phyloP scores from a whole-genome alignment of 2,113 vertebrate genomes.

The Nothoprocta perdicaria region DNA sequence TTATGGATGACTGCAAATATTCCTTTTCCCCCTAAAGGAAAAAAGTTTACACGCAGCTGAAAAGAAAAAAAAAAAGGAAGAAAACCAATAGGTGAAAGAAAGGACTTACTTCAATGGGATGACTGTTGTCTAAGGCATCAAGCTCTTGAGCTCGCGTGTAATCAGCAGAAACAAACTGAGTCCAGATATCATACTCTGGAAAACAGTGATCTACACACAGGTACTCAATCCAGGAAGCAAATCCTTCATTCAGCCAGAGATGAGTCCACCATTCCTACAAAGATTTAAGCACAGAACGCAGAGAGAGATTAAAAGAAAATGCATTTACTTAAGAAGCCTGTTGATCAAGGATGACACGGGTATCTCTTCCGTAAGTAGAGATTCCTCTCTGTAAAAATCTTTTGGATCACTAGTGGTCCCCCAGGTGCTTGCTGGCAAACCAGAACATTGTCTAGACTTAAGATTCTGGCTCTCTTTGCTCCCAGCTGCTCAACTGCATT shows the following conservation, averaged over 20 bases:
- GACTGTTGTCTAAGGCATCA: constrained; percentile 97
- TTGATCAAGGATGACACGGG: not conserved
- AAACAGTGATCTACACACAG: constrained; percentile 98
- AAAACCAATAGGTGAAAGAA: not conserved
- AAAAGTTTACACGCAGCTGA: not conserved
- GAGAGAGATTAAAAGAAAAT: not conserved
- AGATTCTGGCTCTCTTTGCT: not conserved
- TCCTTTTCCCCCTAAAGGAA: not conserved
- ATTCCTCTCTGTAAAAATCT: not conserved
- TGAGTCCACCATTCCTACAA: constrained; percentile 99
- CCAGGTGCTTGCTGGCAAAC: not conserved
- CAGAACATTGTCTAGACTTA: not conserved
- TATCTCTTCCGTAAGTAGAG: not conserved
- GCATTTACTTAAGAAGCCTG: not conserved
- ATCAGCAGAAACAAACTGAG: constrained; percentile 97
- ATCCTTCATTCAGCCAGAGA: constrained; percentile 98
- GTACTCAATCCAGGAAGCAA: constrained; percentile 99
- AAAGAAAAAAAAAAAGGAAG: not conserved
- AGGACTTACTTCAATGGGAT: constrained; percentile 91
- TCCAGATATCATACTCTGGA: constrained; percentile 99
- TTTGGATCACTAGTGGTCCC: not conserved
- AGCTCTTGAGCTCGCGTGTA: constrained; percentile 97
- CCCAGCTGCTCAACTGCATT: not conserved
- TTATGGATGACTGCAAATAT: rapidly evolving
- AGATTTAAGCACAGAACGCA: not conserved